These are phyloP conservation scores for Phrixothrix hirtus DNA, from an alignment of 2,888 invertebrate species.

Conservation along the genomic window DNA sequence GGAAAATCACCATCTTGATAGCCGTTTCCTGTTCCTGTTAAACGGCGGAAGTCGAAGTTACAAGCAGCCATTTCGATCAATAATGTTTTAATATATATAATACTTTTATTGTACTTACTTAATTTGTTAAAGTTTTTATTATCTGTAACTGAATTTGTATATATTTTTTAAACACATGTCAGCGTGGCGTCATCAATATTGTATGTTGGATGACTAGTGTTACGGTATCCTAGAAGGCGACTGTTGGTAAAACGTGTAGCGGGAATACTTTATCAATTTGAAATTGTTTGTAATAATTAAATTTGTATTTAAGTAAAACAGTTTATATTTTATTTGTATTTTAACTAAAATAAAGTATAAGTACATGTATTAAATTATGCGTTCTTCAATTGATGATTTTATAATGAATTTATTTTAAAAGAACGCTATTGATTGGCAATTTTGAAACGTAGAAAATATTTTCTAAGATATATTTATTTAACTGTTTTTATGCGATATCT, in stretches of 20 bases:
- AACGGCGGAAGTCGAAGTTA: conserved; percentile 53
- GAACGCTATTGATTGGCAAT: too few relatives aligned
- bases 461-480: too few relatives aligned
- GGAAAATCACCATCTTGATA: conserved; percentile 59
- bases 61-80: conserved; percentile 45
- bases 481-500: too few relatives aligned
- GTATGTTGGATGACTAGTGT: conserved; percentile 20
- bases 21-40: conserved; percentile 67
- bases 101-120: conserved; percentile 27
- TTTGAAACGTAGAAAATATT: too few relatives aligned
- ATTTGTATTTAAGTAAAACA: too few relatives aligned
- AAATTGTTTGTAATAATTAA: too few relatives aligned
- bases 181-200: conserved; percentile 32
- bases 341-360: too few relatives aligned
- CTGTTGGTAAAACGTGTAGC: conserved; percentile 12
- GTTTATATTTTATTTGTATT: too few relatives aligned
- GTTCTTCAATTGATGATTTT: too few relatives aligned
- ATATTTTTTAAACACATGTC: conserved; percentile 30
- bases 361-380: too few relatives aligned
- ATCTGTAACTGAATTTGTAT: conserved; percentile 25
- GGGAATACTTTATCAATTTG: too few relatives aligned
- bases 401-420: too few relatives aligned
- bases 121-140: conserved; percentile 17
- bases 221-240: not conserved
- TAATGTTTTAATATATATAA: conserved; percentile 32